A percentile compares a stretch with the other conserved stretches of the same genome.
Conservation (phyloP, 2,888 invertebrate genomes). For the Microplitis manilae region DNA sequence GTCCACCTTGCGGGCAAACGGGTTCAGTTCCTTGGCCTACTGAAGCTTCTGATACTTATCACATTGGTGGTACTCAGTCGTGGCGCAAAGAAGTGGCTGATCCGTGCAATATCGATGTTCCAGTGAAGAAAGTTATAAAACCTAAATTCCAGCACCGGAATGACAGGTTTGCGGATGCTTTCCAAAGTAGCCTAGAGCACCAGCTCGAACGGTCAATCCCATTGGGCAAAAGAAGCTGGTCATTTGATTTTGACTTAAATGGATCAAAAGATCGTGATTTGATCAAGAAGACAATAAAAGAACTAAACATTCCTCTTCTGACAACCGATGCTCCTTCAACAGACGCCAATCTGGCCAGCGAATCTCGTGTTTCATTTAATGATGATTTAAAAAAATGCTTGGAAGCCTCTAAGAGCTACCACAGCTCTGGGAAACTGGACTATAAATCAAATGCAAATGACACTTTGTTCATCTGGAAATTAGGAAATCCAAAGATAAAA, state of each 20-base stretch:
- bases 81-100: slow-evolving; percentile 53
- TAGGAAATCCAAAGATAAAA: background rate
- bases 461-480: background rate
- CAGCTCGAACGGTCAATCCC: background rate
- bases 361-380: too few species aligned
- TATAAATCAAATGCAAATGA: background rate
- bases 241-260: background rate
- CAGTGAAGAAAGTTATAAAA: background rate
- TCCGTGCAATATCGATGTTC: background rate
- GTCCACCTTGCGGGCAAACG: slow-evolving; percentile 25
- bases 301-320: background rate
- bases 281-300: background rate
- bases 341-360: background rate
- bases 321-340: background rate
- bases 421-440: background rate
- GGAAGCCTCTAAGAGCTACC: background rate
- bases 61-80: slow-evolving; percentile 55
- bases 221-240: background rate
- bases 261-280: background rate
- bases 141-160: background rate
- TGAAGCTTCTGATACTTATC: slow-evolving; percentile 52
- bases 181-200: background rate
- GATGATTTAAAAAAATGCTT: background rate
- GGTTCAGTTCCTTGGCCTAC: slow-evolving; percentile 58
- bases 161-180: background rate